Conservation (phyloP, 2,888 invertebrate genomes). For the Corythucha ciliata region DNA sequence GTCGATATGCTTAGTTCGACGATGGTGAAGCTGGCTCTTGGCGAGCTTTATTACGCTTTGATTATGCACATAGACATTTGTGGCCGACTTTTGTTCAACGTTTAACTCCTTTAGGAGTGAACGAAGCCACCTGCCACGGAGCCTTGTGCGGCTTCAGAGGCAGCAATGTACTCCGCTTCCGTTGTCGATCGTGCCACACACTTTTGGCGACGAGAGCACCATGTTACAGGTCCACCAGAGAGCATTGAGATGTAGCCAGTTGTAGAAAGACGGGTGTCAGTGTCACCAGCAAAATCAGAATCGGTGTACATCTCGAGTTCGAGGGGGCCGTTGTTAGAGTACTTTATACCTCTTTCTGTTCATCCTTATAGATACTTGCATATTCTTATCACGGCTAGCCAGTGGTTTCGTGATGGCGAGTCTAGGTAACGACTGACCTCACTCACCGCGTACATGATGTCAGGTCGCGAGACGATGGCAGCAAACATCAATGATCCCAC, state of each 20-base stretch:
- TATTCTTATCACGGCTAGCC: conserved; percentile 10
- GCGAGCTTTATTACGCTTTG: no score
- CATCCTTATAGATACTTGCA: conserved; percentile 3
- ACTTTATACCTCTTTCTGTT: not conserved
- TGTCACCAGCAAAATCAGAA: conserved; percentile 39
- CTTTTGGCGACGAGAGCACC: conserved; percentile 22
- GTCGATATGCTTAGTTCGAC: no score
- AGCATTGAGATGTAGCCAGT: conserved; percentile 33
- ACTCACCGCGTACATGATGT: conserved; percentile 1
- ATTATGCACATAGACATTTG: no score
- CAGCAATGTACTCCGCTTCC: conserved; percentile 29
- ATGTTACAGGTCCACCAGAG: conserved; percentile 24
- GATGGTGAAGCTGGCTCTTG: no score
- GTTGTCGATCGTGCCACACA: conserved; percentile 17
- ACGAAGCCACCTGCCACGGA: no score
- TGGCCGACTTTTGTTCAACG: no score
- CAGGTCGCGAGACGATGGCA: conserved; percentile 3
- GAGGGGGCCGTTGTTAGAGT: not conserved
- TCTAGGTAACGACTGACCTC: not conserved
- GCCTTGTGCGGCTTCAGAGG: conserved; percentile 27
- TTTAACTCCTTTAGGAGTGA: no score
- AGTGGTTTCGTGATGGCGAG: not conserved
- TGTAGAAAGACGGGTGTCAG: conserved; percentile 37
- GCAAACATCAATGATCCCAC: conserved; percentile 5
- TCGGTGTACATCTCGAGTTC: conserved; percentile 36